phyloP scores from a whole-genome alignment of 2,113 vertebrate species.

The Arizona elegans region DNA sequence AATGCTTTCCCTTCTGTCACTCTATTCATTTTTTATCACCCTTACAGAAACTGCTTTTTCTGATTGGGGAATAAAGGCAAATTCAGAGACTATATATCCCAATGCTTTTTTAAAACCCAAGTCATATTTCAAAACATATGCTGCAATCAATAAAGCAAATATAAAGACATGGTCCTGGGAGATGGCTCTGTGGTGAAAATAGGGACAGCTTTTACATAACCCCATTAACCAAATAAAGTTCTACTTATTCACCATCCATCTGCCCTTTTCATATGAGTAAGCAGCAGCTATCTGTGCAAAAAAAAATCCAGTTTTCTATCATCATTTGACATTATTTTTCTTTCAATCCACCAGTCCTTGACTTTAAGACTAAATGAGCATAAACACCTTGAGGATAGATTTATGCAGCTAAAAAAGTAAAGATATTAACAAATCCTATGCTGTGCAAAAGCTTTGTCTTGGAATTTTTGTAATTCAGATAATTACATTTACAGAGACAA shows the following conservation, averaged over 20 bases:
- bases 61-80: neutral
- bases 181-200: neutral
- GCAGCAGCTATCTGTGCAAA: neutral
- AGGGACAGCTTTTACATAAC: neutral
- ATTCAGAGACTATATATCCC: neutral
- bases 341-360: neutral
- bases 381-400: neutral
- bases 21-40: neutral
- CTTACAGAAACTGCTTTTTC: neutral
- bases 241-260: slow-evolving; percentile 11
- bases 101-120: neutral
- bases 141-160: slow-evolving; percentile 4
- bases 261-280: neutral
- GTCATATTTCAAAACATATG: neutral
- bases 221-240: neutral
- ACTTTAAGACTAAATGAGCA: neutral
- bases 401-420: neutral
- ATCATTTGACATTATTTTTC: neutral
- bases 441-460: neutral
- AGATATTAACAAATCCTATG: neutral
- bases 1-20: neutral
- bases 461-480: neutral
- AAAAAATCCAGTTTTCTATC: neutral
- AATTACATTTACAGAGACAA: neutral
- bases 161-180: neutral